phyloP scores from a whole-genome alignment of 2,797 vertebrate species.

The Pseudochromis fuscus region DNA sequence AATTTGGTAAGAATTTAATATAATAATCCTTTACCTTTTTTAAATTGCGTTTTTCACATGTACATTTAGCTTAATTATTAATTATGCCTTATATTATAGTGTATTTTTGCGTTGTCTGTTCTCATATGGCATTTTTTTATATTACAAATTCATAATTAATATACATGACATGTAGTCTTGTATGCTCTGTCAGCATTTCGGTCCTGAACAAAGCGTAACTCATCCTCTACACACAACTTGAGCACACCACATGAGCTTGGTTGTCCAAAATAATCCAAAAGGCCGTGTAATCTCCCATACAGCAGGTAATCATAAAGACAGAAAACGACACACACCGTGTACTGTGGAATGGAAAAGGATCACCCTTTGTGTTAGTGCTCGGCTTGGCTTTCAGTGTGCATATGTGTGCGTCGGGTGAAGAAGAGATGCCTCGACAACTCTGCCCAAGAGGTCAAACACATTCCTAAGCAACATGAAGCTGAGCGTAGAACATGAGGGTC shows the following conservation, averaged over 20 bases:
- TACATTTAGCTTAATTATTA: too few species aligned
- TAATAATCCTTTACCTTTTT: background rate
- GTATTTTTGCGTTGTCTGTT: too few species aligned
- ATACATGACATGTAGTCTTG: too few species aligned
- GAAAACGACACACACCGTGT: background rate
- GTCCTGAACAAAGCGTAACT: background rate
- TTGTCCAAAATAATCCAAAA: background rate
- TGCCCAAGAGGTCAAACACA: slow-evolving; percentile 67
- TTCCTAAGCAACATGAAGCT: slow-evolving; percentile 71
- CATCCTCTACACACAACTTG: background rate
- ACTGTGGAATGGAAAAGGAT: slow-evolving; percentile 8
- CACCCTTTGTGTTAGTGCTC: slow-evolving; percentile 36
- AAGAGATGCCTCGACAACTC: slow-evolving; percentile 47
- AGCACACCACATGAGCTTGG: background rate
- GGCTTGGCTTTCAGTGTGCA: slow-evolving; percentile 20
- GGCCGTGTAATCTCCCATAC: background rate
- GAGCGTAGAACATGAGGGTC: slow-evolving; percentile 72
- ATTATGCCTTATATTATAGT: too few species aligned
- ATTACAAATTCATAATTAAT: too few species aligned
- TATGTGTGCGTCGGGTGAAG: slow-evolving; percentile 26
- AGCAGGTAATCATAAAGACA: background rate
- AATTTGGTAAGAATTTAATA: too few species aligned
- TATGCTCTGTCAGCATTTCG: too few species aligned
- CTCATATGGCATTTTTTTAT: too few species aligned
- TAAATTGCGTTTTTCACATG: background rate